phyloP scores from a whole-genome alignment of 2,113 vertebrate genomes.

The Ardeotis arabs region DNA sequence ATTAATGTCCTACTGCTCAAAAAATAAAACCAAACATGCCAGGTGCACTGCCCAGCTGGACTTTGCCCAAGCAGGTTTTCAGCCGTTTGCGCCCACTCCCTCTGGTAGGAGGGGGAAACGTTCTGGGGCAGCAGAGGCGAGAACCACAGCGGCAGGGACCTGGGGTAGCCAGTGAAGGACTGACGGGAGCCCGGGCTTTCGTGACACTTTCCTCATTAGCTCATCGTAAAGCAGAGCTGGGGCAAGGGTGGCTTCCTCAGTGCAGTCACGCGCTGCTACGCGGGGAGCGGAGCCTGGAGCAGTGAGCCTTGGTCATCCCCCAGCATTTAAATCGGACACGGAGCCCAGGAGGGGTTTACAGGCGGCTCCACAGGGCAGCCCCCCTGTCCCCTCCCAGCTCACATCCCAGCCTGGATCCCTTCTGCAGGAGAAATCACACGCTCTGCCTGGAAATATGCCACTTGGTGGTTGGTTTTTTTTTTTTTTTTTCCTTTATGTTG shows the following conservation, averaged over 20 bases:
- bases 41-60: neutral
- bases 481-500: constrained; percentile 25
- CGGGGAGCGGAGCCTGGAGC: neutral
- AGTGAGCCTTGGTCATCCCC: rapidly evolving
- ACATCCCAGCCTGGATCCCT: neutral
- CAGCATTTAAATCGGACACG: neutral
- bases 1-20: neutral
- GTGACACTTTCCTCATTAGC: neutral
- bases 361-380: neutral
- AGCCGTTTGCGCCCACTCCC: neutral
- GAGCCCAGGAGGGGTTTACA: rapidly evolving
- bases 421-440: neutral
- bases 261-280: rapidly evolving
- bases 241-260: neutral
- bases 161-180: neutral
- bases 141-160: neutral
- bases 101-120: neutral
- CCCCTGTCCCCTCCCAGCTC: neutral
- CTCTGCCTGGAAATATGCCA: neutral
- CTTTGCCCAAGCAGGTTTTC: neutral
- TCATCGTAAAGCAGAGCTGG: neutral
- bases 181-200: neutral
- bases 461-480: neutral
- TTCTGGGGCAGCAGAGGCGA: neutral
- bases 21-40: neutral